Base-by-base conservation (phyloP, 2,113 vertebrate species). In the Amia ocellicauda region DNA sequence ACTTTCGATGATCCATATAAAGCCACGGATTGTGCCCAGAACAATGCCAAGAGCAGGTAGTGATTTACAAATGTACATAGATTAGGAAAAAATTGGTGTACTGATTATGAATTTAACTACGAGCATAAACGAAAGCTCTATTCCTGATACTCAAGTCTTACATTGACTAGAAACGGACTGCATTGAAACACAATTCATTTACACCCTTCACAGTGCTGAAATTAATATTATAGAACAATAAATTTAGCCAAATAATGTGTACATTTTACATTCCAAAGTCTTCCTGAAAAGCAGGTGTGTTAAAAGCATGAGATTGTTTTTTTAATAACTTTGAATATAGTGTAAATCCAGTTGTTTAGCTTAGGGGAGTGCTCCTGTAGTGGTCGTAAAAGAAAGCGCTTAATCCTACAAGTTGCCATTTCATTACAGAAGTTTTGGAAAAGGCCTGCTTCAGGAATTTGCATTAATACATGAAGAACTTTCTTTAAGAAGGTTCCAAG, bases 1-100 rank as follows among this genome's bases (percentile, higher is more conserved):
- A 59, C 68, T 41, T 63, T 75, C 9, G 74, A 81, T 5, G 74
- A 86, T 59, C 60, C 73, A n/a, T 73, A 64, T 68, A 66, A 81
- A 63, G 66, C 77, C 9, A 51, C 66, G 24, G 70, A 55, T 17
- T 77, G 45, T 72, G 10, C 57, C 27, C 78, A 78, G 69, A 73
- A 23, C 64, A 67, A 27, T 56, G 36, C 51, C 57, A 70, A 68
- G 63, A 84, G 40, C 74, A 86, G 82, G 82, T 87, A 80, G 51
- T n/a, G 23, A 19, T 51, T 54, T n/a, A 42, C 7, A 10, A 20
- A 14, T 19, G 20, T 29, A n/a, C n/a, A n/a, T n/a, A n/a, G n/a
- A n/a, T n/a, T n/a, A n/a, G n/a, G n/a, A n/a, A n/a, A n/a, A n/a
- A n/a, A n/a, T n/a, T n/a, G n/a, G n/a, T n/a, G n/a, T n/a, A n/a